A percentile compares a stretch with the other conserved stretches of the same genome.
Conservation (phyloP, 2,113 vertebrate genomes). For the Ophthalmolycus amberensis region DNA sequence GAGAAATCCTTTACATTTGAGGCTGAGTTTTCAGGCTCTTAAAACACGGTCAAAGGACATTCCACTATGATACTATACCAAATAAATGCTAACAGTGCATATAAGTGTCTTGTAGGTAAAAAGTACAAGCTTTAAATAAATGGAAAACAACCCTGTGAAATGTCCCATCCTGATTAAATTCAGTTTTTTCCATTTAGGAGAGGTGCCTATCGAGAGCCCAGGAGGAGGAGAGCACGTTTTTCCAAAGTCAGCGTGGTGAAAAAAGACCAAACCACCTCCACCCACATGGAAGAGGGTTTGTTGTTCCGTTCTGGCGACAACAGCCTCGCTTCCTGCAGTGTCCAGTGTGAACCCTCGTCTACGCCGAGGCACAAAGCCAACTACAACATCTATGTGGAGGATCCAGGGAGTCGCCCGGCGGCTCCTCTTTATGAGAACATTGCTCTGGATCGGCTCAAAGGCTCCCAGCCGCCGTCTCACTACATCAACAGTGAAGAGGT, state of each 20-base stretch:
- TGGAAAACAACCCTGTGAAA: not conserved
- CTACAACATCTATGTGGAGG: slow-evolving; percentile 93
- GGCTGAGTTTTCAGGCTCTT: not conserved
- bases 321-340: slow-evolving; percentile 81
- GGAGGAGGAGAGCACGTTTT: slow-evolving; percentile 83
- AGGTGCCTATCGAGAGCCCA: slow-evolving; percentile 80
- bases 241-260: slow-evolving; percentile 89
- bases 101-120: not conserved
- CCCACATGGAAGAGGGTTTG: slow-evolving; percentile 89
- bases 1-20: not conserved
- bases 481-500: slow-evolving; percentile 81
- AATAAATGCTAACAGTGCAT: not conserved
- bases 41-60: not conserved
- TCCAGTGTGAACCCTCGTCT: slow-evolving; percentile 80
- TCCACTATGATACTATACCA: not conserved
- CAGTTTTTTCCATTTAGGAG: slow-evolving; percentile 66
- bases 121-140: not conserved
- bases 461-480: slow-evolving; percentile 73
- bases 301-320: slow-evolving; percentile 85
- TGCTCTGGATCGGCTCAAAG: slow-evolving; percentile 67
- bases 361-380: slow-evolving; percentile 87
- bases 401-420: slow-evolving; percentile 75
- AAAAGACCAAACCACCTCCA: slow-evolving; percentile 96
- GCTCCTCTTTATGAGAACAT: slow-evolving; percentile 80
- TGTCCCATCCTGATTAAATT: not conserved